Evolutionary conservation across 2,888 invertebrate species (phyloP).

Genomic region (Podabrus alpinus): DNA sequence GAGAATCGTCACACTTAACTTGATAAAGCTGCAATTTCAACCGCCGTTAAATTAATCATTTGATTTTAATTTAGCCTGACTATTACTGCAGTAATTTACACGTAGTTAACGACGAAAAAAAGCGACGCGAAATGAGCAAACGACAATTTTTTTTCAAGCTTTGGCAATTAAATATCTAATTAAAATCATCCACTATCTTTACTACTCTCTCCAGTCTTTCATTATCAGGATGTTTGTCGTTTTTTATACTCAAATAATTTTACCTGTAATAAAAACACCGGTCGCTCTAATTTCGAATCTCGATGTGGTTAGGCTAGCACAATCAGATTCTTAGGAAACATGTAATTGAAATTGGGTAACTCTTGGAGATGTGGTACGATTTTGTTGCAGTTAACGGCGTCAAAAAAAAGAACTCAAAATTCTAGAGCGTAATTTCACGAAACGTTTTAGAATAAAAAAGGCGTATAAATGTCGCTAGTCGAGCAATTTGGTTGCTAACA

Average conservation of each 20-base stretch:
- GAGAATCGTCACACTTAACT: conserved; percentile 45
- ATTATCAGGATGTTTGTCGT: conserved; percentile 21
- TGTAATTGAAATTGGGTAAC: neutral
- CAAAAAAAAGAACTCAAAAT: neutral
- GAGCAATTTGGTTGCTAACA: neutral
- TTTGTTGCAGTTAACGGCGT: neutral
- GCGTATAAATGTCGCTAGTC: neutral
- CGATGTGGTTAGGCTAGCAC: neutral
- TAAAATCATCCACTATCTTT: conserved; percentile 49
- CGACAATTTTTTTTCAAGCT: conserved; percentile 46
- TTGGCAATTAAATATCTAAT: conserved; percentile 51
- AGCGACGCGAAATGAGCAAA: conserved; percentile 45
- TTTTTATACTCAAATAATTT: conserved; percentile 7
- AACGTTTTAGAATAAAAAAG: neutral
- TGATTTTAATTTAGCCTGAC: conserved; percentile 53
- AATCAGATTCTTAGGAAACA: neutral
- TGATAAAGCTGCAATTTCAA: conserved; percentile 51
- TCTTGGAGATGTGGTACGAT: neutral
- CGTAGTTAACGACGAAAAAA: conserved; percentile 48
- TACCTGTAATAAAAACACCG: neutral
- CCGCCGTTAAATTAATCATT: conserved; percentile 53
- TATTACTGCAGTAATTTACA: conserved; percentile 52
- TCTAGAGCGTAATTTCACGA: neutral
- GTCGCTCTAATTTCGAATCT: neutral
- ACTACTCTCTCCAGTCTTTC: conserved; percentile 22